Evolutionary conservation across 2,797 vertebrate species (phyloP).

Genomic region (Chloroceryle inda): DNA sequence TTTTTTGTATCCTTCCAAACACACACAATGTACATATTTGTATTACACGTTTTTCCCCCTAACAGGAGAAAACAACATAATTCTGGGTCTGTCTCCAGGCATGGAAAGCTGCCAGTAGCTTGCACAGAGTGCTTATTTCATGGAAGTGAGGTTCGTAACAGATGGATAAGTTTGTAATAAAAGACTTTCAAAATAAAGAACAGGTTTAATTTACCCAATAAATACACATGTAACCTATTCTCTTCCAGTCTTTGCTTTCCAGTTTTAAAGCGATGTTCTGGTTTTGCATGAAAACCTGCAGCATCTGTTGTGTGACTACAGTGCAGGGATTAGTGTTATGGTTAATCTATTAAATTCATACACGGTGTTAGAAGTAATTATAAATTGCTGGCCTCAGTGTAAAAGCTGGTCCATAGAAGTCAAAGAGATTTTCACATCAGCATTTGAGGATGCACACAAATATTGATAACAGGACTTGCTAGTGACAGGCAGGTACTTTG

Average conservation of each 20-base stretch:
- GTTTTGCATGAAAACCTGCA: not conserved
- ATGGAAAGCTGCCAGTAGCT: not conserved
- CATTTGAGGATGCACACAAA: not conserved
- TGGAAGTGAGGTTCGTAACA: conserved; percentile 11
- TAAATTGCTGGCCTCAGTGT: not conserved
- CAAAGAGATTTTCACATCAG: not conserved
- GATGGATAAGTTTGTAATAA: conserved; percentile 26
- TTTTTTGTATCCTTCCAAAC: not conserved
- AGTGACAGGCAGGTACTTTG: conserved; percentile 31
- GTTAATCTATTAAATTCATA: not conserved
- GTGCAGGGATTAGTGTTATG: not conserved
- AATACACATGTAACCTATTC: not conserved
- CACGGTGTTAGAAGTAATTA: not conserved
- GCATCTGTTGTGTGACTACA: not conserved
- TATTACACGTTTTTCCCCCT: not conserved
- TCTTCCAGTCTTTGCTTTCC: not conserved
- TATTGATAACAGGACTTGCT: conserved; percentile 4
- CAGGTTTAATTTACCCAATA: not conserved
- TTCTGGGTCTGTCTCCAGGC: not conserved
- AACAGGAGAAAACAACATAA: not conserved
- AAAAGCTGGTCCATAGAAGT: not conserved
- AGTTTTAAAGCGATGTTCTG: not conserved
- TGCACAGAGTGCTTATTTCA: not conserved
- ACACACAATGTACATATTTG: not conserved
- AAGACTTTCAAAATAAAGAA: conserved; percentile 3